These are phyloP conservation scores for Drosophila mimetica DNA, from an alignment of 2,888 invertebrate genomes.

Conservation along the genomic window DNA sequence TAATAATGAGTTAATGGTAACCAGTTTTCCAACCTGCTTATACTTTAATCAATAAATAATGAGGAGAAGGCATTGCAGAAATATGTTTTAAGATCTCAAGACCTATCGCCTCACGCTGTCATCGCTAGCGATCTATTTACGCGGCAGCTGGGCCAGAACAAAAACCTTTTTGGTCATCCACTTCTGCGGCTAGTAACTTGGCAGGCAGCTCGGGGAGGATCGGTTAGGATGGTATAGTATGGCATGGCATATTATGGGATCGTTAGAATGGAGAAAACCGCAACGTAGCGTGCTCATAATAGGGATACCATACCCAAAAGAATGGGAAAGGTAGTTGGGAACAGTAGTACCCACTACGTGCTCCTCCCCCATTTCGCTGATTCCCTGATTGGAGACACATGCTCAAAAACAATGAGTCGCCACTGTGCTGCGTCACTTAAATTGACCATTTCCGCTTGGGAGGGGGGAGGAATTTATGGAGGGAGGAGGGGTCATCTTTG, in stretches of 20 bases:
- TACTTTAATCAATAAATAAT: background rate
- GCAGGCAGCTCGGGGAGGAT: constrained; percentile 30
- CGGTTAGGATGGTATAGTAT: background rate
- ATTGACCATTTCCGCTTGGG: constrained; percentile 47
- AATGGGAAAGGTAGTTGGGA: constrained; percentile 1
- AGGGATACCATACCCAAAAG: constrained; percentile 17
- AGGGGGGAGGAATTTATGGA: constrained; percentile 16
- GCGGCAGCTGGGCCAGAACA: constrained; percentile 28
- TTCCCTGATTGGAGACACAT: constrained; percentile 36
- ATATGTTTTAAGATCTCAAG: background rate
- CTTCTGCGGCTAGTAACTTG: constrained; percentile 20
- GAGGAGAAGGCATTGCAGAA: too few relatives aligned
- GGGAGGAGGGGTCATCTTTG: background rate
- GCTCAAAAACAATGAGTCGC: constrained; percentile 42
- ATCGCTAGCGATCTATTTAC: constrained; percentile 18
- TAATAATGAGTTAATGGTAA: background rate
- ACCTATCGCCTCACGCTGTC: constrained; percentile 21
- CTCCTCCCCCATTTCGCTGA: constrained; percentile 1
- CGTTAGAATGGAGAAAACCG: constrained; percentile 31
- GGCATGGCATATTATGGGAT: background rate
- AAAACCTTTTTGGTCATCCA: constrained; percentile 16
- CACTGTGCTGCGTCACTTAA: constrained; percentile 40
- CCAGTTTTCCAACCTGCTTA: background rate
- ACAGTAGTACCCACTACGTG: background rate
- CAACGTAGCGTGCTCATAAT: constrained; percentile 42